Percentiles rank a stretch among this genome's conserved stretches.
phyloP scores from a whole-genome alignment of 2,888 invertebrate species.

The Drosophila ustulata region DNA sequence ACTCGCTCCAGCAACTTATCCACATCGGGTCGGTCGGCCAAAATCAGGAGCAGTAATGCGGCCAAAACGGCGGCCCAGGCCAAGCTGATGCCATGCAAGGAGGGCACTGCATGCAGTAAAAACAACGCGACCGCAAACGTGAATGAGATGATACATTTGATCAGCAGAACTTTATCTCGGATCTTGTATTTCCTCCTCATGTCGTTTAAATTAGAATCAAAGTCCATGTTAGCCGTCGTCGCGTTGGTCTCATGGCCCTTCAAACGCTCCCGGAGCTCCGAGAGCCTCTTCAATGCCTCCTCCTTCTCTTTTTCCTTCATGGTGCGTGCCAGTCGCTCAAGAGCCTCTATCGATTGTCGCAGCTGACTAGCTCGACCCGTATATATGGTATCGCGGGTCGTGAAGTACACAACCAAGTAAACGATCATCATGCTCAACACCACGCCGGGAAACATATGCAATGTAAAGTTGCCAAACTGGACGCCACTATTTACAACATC shows the following conservation, averaged over 20 bases:
- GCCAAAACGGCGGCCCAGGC: constrained; percentile 95
- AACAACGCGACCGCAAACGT: constrained; percentile 90
- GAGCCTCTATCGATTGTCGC: constrained; percentile 91
- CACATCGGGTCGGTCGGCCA: constrained; percentile 91
- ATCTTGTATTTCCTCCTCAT: constrained; percentile 90
- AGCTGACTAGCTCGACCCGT: constrained; percentile 87
- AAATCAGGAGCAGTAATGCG: constrained; percentile 90
- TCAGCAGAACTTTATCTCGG: constrained; percentile 89
- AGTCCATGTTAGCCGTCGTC: constrained; percentile 85
- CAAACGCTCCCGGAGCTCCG: constrained; percentile 1
- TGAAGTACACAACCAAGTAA: constrained; percentile 88
- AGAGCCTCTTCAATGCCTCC: neutral
- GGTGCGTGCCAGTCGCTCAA: constrained; percentile 87
- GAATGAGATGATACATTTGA: constrained; percentile 90
- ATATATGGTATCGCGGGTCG: constrained; percentile 86
- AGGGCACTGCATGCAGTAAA: constrained; percentile 92
- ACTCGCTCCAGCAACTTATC: constrained; percentile 92
- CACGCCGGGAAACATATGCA: constrained; percentile 92
- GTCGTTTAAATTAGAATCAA: constrained; percentile 86
- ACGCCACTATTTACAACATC: constrained; percentile 86
- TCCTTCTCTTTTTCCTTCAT: neutral
- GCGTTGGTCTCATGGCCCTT: constrained; percentile 55
- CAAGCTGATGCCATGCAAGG: constrained; percentile 89
- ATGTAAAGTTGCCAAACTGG: constrained; percentile 90
- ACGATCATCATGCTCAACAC: constrained; percentile 86